Base-by-base conservation (phyloP, 2,888 invertebrate species). In the Yponomeuta sedellus region DNA sequence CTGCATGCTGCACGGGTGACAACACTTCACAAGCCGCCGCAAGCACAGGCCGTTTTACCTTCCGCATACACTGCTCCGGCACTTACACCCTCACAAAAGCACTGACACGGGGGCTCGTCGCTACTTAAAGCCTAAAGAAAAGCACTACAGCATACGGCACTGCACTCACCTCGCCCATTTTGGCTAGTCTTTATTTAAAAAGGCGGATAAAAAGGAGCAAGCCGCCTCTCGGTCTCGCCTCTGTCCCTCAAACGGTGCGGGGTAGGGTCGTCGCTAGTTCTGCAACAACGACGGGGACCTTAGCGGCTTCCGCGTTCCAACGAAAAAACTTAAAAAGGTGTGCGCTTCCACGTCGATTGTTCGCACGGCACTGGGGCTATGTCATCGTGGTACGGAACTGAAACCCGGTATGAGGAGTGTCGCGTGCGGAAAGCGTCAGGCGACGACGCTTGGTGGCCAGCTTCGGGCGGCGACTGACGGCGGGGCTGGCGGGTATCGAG, bases 401-500 rank as follows among this genome's bases (percentile, higher is more conserved):
- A 89, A 52, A 88, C 88, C 89, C 90, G 88, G 88, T 88, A 83
- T 88, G 83, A 88, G 77, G 79, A 73, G 81, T 79, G 83, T 85
- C 86, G 86, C 84, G 82, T 80, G 86, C 81, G 79, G 82, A 80
- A 82, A 83, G 85, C 85, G 82, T 77, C 77, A 78, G 81, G 84
- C 85, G 86, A 64, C 88, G 86, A 82, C 88, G 82, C 82, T 85
- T 83, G 80, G 81, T 83, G 87, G 87, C 87, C 87, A 86, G 88
- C 80, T 82, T 84, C 87, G 88, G 87, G 88, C 88, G 90, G 92
- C 92, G 92, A 92, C 91, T 92, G 92, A 86, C 88, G 91, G 84
- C 86, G 87, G 91, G 88, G 88, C 89, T 92, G 88, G 88, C 86
- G 87, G 91, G 91, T 93, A 92, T 92, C 90, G 92, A 93, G 92